Conservation (phyloP, 2,797 vertebrate genomes). For the Selene dorsalis region DNA sequence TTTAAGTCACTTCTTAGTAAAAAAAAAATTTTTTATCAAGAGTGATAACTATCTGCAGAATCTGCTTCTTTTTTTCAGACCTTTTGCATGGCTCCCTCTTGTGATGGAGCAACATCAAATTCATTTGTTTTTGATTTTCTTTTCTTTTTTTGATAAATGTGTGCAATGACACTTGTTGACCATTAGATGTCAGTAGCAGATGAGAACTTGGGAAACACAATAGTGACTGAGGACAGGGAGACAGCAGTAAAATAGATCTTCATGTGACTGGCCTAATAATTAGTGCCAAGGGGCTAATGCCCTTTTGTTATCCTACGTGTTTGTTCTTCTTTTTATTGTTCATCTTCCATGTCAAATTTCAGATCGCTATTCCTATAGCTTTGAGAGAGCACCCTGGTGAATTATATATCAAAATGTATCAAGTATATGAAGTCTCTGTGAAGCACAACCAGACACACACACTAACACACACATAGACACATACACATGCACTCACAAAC, state of each 20-base stretch:
- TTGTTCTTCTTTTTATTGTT: too few relatives aligned
- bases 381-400: too few relatives aligned
- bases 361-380: too few relatives aligned
- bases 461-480: too few relatives aligned
- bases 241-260: constrained; percentile 8
- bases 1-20: constrained; percentile 14
- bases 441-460: too few relatives aligned
- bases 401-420: too few relatives aligned
- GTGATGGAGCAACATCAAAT: constrained; percentile 42
- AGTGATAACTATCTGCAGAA: background rate
- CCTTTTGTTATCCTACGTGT: too few relatives aligned
- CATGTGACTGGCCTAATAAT: background rate
- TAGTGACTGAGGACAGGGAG: background rate
- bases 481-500: too few relatives aligned
- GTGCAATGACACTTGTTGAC: constrained; percentile 35
- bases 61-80: background rate
- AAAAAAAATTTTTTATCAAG: background rate
- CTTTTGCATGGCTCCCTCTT: constrained; percentile 69
- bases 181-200: constrained; percentile 69
- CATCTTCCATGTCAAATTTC: too few relatives aligned
- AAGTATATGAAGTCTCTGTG: too few relatives aligned
- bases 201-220: constrained; percentile 2
- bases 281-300: background rate
- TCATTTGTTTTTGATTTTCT: constrained; percentile 12
- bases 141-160: background rate